Base-by-base conservation (phyloP, 2,888 invertebrate species). In the Hydrotaea diabolus region DNA sequence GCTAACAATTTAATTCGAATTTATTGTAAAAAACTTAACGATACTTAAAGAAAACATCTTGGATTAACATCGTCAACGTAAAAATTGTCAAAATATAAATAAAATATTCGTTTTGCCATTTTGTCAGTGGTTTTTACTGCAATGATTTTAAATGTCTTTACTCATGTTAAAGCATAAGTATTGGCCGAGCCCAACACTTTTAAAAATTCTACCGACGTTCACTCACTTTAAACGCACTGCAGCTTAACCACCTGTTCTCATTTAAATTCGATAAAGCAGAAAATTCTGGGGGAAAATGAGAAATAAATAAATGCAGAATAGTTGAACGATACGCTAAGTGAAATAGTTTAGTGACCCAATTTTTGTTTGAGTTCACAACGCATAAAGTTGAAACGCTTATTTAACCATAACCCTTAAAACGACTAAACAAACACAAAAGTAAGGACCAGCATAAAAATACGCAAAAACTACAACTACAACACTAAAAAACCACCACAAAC, bases 331-430 rank as follows among this genome's bases (percentile, higher is more conserved):
- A 66, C 43, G 66, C 26, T 43, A 19, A 39, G 66, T 66, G 43
- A 43, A 66, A 66, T 43, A 43, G 66, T 66, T 66, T 66, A 66
- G 66, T 66, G 66, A 66, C 66, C 66, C 66, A 66, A 66, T 66
- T 66, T 66, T 13, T 7, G 43, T 43, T 62, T 17, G 11, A 19
- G 66, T 19, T 36, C 17, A 31, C 59, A 59, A 59, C 19, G 59
- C 36, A 31, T 31, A 7, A 57, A 21, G 49, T 49, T 49, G 49
- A 15, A 62, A 36, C 31, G 31, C 62, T 7, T n/a, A 17, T 23
- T 62, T 62, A 26, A n/a, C 19, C 66, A 19, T 19, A 66, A 66
- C 39, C 66, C 66, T 66, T 19, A 43, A 31, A 62, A 17, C 36
- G 26, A 19, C 66, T 2, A 21, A 43, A 39, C 19, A 31, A 2